phyloP scores from a whole-genome alignment of 2,113 vertebrate species.

The Phainopepla nitens region DNA sequence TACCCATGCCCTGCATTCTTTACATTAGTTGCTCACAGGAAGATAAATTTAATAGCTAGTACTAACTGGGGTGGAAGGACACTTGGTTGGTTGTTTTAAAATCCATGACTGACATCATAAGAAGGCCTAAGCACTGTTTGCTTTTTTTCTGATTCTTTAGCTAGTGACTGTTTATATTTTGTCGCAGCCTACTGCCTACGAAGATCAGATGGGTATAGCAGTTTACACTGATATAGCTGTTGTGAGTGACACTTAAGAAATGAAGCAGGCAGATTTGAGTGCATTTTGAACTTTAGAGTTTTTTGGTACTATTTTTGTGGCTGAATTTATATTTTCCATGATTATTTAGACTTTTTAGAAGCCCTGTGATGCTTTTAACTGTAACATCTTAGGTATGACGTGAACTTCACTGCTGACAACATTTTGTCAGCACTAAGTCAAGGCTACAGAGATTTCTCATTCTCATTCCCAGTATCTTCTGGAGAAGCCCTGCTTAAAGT shows the following conservation, averaged over 20 bases:
- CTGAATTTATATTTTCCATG: not conserved
- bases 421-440: not conserved
- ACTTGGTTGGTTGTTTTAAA: not conserved
- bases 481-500: not conserved
- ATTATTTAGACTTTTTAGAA: not conserved
- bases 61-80: not conserved
- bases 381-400: not conserved
- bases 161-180: not conserved
- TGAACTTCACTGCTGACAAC: not conserved
- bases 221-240: not conserved
- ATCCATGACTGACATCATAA: not conserved
- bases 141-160: not conserved
- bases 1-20: slow-evolving; percentile 24
- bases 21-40: slow-evolving; percentile 30
- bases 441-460: not conserved
- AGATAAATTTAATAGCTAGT: not conserved
- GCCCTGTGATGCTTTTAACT: not conserved
- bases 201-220: not conserved
- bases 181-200: not conserved
- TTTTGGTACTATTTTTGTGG: not conserved
- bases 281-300: not conserved
- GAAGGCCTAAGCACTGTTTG: not conserved
- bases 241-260: not conserved
- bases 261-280: not conserved
- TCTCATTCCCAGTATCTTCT: not conserved